Conservation (phyloP, 2,888 invertebrate species). For the Fragum whitleyi region DNA sequence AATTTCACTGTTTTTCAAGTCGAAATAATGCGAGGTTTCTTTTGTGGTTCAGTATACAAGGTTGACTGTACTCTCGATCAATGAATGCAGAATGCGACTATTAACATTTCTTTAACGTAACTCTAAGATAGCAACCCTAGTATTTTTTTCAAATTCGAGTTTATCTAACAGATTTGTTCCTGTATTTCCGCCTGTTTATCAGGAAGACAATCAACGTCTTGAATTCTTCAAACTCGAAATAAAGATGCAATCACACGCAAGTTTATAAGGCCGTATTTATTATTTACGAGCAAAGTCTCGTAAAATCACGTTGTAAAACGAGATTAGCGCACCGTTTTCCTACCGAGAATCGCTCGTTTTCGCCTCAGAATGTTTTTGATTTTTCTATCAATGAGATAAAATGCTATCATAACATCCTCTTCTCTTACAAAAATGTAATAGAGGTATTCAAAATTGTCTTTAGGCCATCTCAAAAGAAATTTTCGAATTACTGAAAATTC, state of each 20-base stretch:
- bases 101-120: too few species aligned
- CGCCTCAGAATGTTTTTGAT: slow-evolving; percentile 5
- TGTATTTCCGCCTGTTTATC: slow-evolving; percentile 17
- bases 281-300: slow-evolving; percentile 18
- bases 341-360: background rate
- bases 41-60: too few species aligned
- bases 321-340: slow-evolving; percentile 12
- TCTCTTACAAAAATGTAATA: background rate
- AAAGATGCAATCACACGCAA: slow-evolving; percentile 19
- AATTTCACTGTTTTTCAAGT: too few species aligned
- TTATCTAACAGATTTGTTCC: background rate
- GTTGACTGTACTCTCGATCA: too few species aligned
- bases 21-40: too few species aligned
- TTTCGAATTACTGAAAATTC: too few species aligned
- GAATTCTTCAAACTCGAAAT: slow-evolving; percentile 23
- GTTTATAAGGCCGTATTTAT: slow-evolving; percentile 21
- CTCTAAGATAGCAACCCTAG: too few species aligned
- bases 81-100: too few species aligned
- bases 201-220: slow-evolving; percentile 15
- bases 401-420: background rate
- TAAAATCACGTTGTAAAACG: slow-evolving; percentile 21
- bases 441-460: background rate
- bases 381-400: slow-evolving; percentile 1
- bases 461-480: too few species aligned
- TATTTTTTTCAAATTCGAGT: background rate